phyloP scores from a whole-genome alignment of 2,113 vertebrate genomes.

The Lophochroa leadbeateri region DNA sequence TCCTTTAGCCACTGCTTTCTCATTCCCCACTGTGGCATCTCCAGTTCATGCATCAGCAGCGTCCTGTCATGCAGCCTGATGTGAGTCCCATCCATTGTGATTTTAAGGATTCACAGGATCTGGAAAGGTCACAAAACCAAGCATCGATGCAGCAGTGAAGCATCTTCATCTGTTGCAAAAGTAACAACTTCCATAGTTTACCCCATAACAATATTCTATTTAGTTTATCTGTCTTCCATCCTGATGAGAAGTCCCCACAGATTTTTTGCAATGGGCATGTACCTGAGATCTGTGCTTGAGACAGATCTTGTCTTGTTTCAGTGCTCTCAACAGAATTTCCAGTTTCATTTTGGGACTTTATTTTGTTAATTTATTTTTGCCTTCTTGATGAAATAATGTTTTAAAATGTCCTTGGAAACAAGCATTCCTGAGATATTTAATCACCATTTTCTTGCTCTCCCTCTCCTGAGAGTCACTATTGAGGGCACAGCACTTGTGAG shows the following conservation, averaged over 20 bases:
- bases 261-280: neutral
- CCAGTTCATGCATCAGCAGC: neutral
- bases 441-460: neutral
- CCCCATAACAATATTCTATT: neutral
- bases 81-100: neutral
- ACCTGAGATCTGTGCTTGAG: neutral
- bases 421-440: neutral
- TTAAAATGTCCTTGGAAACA: neutral
- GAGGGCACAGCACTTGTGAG: fast-evolving
- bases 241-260: neutral
- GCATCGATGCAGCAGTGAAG: neutral
- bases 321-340: neutral
- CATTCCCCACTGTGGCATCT: neutral
- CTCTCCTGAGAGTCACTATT: too few species aligned
- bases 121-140: neutral
- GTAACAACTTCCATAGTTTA: neutral
- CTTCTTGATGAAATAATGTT: neutral
- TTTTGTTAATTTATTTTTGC: neutral
- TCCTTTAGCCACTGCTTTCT: neutral
- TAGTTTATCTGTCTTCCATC: neutral
- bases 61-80: neutral
- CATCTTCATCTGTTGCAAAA: neutral
- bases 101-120: neutral
- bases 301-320: neutral
- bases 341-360: neutral